Evolutionary conservation across 2,113 vertebrate species (phyloP).

Genomic region (Ellobius talpinus): DNA sequence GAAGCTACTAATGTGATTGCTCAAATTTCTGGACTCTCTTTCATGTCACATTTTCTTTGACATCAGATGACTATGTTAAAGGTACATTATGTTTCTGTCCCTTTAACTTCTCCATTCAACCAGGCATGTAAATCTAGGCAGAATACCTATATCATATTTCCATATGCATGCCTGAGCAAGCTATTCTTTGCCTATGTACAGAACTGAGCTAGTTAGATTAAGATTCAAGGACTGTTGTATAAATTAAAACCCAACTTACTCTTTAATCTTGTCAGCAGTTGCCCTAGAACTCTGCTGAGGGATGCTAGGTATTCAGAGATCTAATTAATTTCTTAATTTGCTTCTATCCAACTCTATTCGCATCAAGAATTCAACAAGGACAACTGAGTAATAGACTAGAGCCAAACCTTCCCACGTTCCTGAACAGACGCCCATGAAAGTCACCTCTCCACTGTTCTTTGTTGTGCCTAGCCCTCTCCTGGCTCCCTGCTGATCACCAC

Average conservation of each 20-base stretch:
- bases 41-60: constrained; percentile 4
- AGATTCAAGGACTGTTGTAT: constrained; percentile 2
- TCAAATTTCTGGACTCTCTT: constrained; percentile 21
- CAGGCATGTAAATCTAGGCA: background rate
- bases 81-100: background rate
- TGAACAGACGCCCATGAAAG: background rate
- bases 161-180: background rate
- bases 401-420: background rate
- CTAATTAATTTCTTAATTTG: background rate
- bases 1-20: background rate
- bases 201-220: constrained; percentile 24
- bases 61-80: background rate
- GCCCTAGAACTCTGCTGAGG: background rate
- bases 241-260: background rate
- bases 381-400: background rate
- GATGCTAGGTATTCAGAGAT: background rate
- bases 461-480: background rate
- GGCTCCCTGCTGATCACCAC: background rate
- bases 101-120: background rate
- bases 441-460: background rate
- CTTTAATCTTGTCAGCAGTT: background rate
- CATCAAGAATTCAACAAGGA: background rate
- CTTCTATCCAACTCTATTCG: background rate
- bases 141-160: background rate
- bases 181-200: background rate